Evolutionary conservation across 2,888 invertebrate species (phyloP).

Genomic region (Dynastes hyllus): DNA sequence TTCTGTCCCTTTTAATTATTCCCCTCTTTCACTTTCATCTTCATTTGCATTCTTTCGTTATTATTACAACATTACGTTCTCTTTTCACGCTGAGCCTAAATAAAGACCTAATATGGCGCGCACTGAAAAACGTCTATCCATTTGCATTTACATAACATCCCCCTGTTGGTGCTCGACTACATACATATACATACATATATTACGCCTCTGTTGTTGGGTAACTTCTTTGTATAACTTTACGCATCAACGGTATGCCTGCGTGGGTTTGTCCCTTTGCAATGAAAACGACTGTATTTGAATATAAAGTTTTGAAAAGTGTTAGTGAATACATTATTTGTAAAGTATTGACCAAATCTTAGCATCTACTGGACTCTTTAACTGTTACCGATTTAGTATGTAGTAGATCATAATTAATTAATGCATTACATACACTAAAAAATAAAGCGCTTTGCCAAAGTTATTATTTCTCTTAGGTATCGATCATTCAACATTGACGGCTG

Average conservation of each 20-base stretch:
- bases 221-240: slow-evolving; percentile 2
- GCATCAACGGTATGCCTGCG: neutral
- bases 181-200: slow-evolving; percentile 10
- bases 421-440: no score
- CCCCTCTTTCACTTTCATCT: slow-evolving; percentile 39
- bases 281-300: neutral
- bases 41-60: slow-evolving; percentile 45
- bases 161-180: slow-evolving; percentile 8
- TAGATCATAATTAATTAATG: no score
- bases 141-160: slow-evolving; percentile 43
- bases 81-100: slow-evolving; percentile 40
- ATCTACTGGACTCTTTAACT: no score
- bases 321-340: no score
- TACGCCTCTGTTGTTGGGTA: neutral
- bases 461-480: no score
- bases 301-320: neutral
- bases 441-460: no score
- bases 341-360: no score
- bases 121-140: slow-evolving; percentile 33
- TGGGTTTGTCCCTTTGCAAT: neutral
- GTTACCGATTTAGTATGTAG: no score
- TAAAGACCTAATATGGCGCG: slow-evolving; percentile 33
- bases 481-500: no score
- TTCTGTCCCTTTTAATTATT: slow-evolving; percentile 45
- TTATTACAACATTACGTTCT: slow-evolving; percentile 42